A percentile compares a stretch with the other conserved stretches of the same genome.
Conservation (phyloP, 2,113 vertebrate species). For the Nyctereutes procyonoides region DNA sequence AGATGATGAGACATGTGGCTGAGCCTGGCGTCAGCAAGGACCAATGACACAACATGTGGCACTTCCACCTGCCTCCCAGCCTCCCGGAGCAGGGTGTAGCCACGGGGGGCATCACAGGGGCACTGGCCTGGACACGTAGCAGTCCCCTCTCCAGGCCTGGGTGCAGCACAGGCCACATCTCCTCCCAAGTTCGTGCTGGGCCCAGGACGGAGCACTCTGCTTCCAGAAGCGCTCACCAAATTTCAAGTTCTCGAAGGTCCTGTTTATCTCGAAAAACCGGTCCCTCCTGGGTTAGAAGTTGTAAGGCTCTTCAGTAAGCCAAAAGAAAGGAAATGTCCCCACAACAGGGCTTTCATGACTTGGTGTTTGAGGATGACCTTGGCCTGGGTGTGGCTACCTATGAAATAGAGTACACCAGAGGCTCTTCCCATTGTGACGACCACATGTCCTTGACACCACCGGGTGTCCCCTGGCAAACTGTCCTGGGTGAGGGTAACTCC, state of each 20-base stretch:
- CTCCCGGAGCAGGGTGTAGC: background rate
- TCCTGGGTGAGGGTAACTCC: background rate
- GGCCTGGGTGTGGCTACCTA: fast-evolving
- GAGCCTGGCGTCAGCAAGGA: background rate
- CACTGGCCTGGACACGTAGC: fast-evolving
- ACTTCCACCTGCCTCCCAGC: background rate
- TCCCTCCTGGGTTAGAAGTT: background rate
- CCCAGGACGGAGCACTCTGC: background rate
- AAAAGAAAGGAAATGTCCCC: background rate
- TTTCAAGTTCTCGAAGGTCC: background rate
- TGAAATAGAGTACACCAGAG: background rate
- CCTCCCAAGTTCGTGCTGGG: background rate
- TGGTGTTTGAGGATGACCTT: fast-evolving
- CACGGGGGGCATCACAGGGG: background rate
- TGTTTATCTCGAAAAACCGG: constrained; percentile 22
- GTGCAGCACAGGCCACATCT: fast-evolving
- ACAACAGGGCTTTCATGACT: background rate
- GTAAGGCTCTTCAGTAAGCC: background rate
- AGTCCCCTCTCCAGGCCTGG: background rate
- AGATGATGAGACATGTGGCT: fast-evolving
- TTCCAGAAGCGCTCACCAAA: background rate
- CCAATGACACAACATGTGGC: background rate
- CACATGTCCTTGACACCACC: background rate
- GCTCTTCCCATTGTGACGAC: background rate
- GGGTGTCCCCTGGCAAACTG: too few species aligned